Conservation (phyloP, 2,113 vertebrate genomes). For the Corythoichthys intestinalis region DNA sequence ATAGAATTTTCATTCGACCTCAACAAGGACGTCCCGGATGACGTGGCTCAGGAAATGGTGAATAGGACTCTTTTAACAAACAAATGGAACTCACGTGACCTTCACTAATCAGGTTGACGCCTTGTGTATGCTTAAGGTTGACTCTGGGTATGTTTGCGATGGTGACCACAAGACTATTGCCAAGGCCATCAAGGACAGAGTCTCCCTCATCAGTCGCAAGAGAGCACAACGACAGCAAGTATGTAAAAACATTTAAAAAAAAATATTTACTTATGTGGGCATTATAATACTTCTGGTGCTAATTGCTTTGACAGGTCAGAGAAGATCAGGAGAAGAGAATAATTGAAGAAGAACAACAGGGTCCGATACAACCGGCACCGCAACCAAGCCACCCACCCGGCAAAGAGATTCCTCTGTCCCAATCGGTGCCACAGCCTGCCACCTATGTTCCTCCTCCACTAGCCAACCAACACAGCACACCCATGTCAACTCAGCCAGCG, state of each 20-base stretch:
- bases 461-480: slow-evolving; percentile 49
- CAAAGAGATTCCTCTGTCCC: slow-evolving; percentile 42
- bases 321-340: slow-evolving; percentile 89
- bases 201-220: slow-evolving; percentile 91
- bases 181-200: slow-evolving; percentile 96
- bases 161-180: slow-evolving; percentile 98
- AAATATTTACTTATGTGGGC: not conserved
- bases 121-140: slow-evolving; percentile 75
- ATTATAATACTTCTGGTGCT: slow-evolving; percentile 1
- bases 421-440: slow-evolving; percentile 33
- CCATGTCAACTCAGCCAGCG: slow-evolving; percentile 45
- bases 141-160: slow-evolving; percentile 94
- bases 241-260: not conserved
- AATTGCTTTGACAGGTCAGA: slow-evolving; percentile 68
- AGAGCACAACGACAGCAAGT: slow-evolving; percentile 89
- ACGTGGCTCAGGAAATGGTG: slow-evolving; percentile 98
- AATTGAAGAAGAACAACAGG: slow-evolving; percentile 76
- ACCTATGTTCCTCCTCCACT: slow-evolving; percentile 49
- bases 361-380: slow-evolving; percentile 30
- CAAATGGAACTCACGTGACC: not conserved
- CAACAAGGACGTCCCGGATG: slow-evolving; percentile 91
- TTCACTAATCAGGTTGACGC: not conserved
- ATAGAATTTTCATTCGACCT: slow-evolving; percentile 98
- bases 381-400: slow-evolving; percentile 63
- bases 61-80: slow-evolving; percentile 23